Evolutionary conservation across 2,797 vertebrate genomes (phyloP).

Genomic region (Melanogrammus aeglefinus): DNA sequence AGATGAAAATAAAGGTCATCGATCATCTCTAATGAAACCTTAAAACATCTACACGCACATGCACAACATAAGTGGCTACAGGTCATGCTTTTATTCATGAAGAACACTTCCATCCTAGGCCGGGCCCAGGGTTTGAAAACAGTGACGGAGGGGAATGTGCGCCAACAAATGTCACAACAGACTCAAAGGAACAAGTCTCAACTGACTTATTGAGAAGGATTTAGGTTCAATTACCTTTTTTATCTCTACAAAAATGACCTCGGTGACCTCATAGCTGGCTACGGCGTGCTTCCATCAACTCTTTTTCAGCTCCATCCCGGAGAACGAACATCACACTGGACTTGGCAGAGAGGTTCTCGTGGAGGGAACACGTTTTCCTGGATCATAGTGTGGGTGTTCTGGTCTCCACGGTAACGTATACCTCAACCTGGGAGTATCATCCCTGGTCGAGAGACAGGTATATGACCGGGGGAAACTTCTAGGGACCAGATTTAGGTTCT

Average conservation of each 20-base stretch:
- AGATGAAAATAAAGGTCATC: background rate
- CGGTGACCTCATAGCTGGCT: too few species aligned
- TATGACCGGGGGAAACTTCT: background rate
- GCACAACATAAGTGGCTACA: background rate
- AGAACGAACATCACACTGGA: background rate
- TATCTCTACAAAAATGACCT: too few species aligned
- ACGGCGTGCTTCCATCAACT: background rate
- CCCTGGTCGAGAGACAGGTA: background rate
- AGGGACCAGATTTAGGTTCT: background rate
- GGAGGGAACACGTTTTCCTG: background rate
- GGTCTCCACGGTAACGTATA: background rate
- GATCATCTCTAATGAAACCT: background rate
- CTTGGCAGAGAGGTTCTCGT: background rate
- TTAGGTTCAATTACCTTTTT: too few species aligned
- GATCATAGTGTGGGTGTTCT: background rate
- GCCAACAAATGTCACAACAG: too few species aligned
- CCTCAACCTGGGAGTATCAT: background rate
- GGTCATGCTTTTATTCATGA: background rate
- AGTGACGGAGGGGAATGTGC: too few species aligned
- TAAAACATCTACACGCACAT: background rate
- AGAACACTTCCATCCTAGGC: background rate
- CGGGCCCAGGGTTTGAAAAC: too few species aligned
- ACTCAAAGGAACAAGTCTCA: too few species aligned
- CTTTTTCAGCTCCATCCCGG: background rate
- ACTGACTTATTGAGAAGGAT: too few species aligned